A percentile compares a stretch with the other conserved stretches of the same genome.
These are phyloP conservation scores for Archivesica marissinica DNA, from an alignment of 1,140 invertebrate species.

Conservation along the genomic window DNA sequence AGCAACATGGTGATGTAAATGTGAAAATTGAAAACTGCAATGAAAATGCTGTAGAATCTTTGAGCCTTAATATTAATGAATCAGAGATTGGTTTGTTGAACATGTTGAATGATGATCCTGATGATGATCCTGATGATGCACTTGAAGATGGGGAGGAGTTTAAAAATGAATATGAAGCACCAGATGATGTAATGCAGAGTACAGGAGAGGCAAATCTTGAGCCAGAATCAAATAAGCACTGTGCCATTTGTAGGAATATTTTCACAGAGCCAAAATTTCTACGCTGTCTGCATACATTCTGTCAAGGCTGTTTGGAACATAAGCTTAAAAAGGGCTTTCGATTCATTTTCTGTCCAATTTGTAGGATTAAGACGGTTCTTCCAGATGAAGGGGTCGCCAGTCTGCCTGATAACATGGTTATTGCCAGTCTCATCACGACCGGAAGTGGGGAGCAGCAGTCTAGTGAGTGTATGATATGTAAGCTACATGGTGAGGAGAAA, in stretches of 20 bases:
- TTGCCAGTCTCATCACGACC: neutral
- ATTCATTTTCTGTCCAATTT: conserved; percentile 23
- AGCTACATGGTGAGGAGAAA: conserved; percentile 20
- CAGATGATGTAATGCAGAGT: neutral
- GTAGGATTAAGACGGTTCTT: neutral
- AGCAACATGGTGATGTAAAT: neutral
- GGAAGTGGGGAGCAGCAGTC: neutral
- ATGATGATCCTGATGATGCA: neutral
- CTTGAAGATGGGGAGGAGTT: neutral
- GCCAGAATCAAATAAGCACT: conserved; percentile 30
- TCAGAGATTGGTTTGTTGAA: conserved; percentile 3
- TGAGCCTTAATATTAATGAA: neutral
- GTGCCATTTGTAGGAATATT: neutral
- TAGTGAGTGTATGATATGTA: conserved; percentile 28
- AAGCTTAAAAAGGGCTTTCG: neutral
- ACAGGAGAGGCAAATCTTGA: neutral
- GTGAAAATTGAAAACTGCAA: neutral
- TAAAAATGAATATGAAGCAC: neutral
- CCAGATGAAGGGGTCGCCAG: neutral
- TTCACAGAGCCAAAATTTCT: conserved; percentile 22
- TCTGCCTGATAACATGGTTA: conserved; percentile 2
- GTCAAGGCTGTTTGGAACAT: conserved; percentile 3
- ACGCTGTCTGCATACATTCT: conserved; percentile 48
- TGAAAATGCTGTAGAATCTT: neutral
- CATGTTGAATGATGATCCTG: neutral